phyloP scores from a whole-genome alignment of 1,140 invertebrate species.

The Oscheius sp. region DNA sequence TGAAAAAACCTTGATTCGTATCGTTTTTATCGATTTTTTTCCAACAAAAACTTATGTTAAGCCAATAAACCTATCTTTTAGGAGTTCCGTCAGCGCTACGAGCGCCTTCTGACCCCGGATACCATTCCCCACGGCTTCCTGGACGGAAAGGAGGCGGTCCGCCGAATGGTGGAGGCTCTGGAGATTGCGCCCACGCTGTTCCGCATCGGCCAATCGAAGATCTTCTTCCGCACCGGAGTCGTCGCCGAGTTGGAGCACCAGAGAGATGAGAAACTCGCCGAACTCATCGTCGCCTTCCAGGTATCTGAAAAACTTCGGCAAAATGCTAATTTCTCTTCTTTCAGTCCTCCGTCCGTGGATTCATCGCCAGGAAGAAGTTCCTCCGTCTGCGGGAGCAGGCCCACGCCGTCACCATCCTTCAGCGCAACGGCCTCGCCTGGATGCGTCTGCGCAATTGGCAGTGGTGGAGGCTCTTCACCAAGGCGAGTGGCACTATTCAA shows the following conservation, averaged over 20 bases:
- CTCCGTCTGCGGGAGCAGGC: slow-evolving; percentile 93
- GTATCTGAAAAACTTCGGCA: neutral
- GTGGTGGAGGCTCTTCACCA: slow-evolving; percentile 98
- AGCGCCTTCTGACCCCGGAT: slow-evolving; percentile 86
- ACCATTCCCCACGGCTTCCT: slow-evolving; percentile 96
- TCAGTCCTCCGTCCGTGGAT: slow-evolving; percentile 86
- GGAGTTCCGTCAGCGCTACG: slow-evolving; percentile 70
- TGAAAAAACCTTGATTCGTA: too few species aligned
- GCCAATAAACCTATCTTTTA: too few species aligned
- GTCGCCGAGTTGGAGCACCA: slow-evolving; percentile 95
- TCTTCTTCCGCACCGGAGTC: slow-evolving; percentile 94
- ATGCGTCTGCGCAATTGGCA: slow-evolving; percentile 97
- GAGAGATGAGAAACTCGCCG: slow-evolving; percentile 95
- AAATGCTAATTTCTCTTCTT: neutral
- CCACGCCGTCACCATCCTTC: slow-evolving; percentile 96
- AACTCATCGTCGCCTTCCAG: slow-evolving; percentile 91
- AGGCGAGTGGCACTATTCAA: slow-evolving; percentile 73
- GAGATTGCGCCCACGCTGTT: slow-evolving; percentile 93
- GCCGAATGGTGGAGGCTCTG: slow-evolving; percentile 77
- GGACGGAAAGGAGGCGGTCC: slow-evolving; percentile 97
- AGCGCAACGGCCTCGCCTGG: slow-evolving; percentile 96
- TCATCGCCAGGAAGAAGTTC: slow-evolving; percentile 86
- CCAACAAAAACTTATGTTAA: too few species aligned
- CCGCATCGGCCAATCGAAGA: slow-evolving; percentile 92
- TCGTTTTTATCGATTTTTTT: too few species aligned